Conservation (phyloP, 2,113 vertebrate genomes). For the Aegithalos caudatus region DNA sequence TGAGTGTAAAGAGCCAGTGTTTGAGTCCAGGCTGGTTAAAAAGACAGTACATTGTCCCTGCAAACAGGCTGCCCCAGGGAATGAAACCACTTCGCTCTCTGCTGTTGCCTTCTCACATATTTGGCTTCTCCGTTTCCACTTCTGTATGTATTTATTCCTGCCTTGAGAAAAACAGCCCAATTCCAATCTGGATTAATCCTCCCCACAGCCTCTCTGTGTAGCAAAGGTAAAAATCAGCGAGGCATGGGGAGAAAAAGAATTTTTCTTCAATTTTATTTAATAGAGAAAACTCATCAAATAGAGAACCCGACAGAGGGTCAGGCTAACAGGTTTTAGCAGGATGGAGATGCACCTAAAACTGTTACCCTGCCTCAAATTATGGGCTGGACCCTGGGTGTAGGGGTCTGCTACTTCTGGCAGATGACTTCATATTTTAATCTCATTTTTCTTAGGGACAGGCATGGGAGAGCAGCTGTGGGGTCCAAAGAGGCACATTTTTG, state of each 20-base stretch:
- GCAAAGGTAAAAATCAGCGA: slow-evolving; percentile 33
- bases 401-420: neutral
- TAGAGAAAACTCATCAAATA: neutral
- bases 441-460: neutral
- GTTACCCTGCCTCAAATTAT: neutral
- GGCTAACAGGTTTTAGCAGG: neutral
- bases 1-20: neutral
- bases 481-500: neutral
- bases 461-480: neutral
- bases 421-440: neutral
- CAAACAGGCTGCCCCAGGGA: neutral
- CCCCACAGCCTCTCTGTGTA: neutral
- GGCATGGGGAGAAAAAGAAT: neutral
- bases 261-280: neutral
- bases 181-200: neutral
- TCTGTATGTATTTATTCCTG: slow-evolving; percentile 41
- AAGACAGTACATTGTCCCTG: slow-evolving; percentile 17
- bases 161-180: neutral
- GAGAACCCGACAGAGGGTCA: rapidly evolving
- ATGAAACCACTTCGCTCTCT: neutral
- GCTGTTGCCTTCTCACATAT: neutral
- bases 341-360: neutral
- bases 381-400: neutral
- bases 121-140: slow-evolving; percentile 43
- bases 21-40: neutral